Percentiles rank a stretch among this genome's conserved stretches.
Evolutionary conservation across 2,797 vertebrate species (phyloP).

Genomic region (Tenualosa thibaudeaui): DNA sequence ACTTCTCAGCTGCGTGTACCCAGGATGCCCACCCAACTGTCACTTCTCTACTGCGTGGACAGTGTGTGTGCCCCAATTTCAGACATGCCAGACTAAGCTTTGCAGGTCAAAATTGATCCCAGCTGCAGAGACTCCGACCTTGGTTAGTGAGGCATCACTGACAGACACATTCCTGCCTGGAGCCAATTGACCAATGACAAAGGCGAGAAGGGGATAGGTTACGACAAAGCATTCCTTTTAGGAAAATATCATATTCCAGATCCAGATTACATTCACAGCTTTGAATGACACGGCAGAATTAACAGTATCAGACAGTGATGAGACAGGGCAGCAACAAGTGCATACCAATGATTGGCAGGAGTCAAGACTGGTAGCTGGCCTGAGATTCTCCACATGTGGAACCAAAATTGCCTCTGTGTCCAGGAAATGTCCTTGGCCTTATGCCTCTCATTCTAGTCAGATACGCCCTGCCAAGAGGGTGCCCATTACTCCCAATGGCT

Average conservation of each 20-base stretch:
- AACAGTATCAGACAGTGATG: conserved; percentile 1
- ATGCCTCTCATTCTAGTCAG: conserved; percentile 38
- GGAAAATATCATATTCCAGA: not conserved
- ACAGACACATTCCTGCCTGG: no score
- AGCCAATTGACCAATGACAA: not conserved
- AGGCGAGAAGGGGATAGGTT: not conserved
- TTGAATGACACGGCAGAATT: conserved; percentile 29
- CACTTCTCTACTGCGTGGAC: not conserved
- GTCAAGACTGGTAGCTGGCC: conserved; percentile 41
- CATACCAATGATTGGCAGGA: conserved; percentile 29
- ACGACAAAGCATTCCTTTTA: conserved; percentile 26
- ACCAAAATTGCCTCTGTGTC: conserved; percentile 42
- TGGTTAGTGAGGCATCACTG: not conserved
- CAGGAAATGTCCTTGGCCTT: conserved; percentile 28
- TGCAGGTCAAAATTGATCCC: not conserved
- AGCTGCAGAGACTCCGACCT: not conserved
- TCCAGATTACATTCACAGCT: not conserved
- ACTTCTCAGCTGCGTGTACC: no score
- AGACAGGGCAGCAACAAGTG: not conserved
- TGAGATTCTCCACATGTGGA: conserved; percentile 36
- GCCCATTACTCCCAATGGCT: conserved; percentile 25
- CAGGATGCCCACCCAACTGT: not conserved
- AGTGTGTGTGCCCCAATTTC: not conserved
- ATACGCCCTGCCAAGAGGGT: conserved; percentile 33
- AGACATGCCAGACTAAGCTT: not conserved